phyloP scores from a whole-genome alignment of 2,888 invertebrate species.

The Cabera pusaria region DNA sequence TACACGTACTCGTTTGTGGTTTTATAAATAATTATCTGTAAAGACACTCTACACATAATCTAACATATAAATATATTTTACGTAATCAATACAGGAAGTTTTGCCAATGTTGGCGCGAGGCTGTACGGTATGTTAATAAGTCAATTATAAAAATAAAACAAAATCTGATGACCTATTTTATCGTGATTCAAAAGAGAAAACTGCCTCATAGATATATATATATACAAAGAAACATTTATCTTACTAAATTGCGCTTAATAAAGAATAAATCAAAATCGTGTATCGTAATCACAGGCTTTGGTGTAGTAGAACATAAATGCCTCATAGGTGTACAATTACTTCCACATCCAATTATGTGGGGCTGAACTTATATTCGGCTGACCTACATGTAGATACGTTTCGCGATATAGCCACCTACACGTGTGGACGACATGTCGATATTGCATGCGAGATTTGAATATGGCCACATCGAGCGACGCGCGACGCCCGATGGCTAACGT shows the following conservation, averaged over 20 bases:
- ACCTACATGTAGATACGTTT: slow-evolving; percentile 63
- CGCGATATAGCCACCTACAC: slow-evolving; percentile 66
- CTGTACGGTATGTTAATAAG: slow-evolving; percentile 1
- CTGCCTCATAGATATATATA: slow-evolving; percentile 17
- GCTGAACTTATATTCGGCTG: slow-evolving; percentile 59
- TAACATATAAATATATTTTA: slow-evolving; percentile 13
- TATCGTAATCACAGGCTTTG: slow-evolving; percentile 62
- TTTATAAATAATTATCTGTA: slow-evolving; percentile 28
- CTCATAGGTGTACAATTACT: slow-evolving; percentile 67
- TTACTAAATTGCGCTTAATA: slow-evolving; percentile 64
- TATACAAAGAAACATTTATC: slow-evolving; percentile 52
- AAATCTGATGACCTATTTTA: slow-evolving; percentile 4
- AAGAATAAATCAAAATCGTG: slow-evolving; percentile 64
- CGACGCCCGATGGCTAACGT: slow-evolving; percentile 33
- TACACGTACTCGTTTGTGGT: slow-evolving; percentile 39
- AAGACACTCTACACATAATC: slow-evolving; percentile 26
- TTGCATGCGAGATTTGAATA: slow-evolving; percentile 57
- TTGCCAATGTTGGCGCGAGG: slow-evolving; percentile 16
- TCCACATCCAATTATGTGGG: slow-evolving; percentile 60
- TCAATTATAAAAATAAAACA: slow-evolving; percentile 3
- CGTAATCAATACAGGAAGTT: slow-evolving; percentile 25
- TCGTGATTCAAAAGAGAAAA: slow-evolving; percentile 15
- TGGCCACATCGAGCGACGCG: slow-evolving; percentile 41
- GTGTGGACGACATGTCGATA: slow-evolving; percentile 61
- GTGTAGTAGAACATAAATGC: slow-evolving; percentile 59